phyloP scores from a whole-genome alignment of 2,113 vertebrate species.

The Opisthocomus hoazin region DNA sequence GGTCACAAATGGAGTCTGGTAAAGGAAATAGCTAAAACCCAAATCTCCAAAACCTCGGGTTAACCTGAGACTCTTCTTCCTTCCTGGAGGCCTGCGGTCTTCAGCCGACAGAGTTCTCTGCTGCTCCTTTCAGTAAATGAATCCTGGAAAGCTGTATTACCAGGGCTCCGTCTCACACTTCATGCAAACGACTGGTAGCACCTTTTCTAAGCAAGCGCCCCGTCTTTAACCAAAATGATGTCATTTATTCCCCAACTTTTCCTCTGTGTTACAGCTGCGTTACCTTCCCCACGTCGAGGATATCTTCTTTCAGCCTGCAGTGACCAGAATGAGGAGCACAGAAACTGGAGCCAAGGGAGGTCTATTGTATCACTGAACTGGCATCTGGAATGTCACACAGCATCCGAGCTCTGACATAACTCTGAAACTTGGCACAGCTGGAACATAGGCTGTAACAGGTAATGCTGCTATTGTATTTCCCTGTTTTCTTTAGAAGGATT shows the following conservation, averaged over 20 bases:
- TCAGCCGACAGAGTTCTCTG: background rate
- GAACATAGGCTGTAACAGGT: constrained; percentile 43
- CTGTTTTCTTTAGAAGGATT: constrained; percentile 46
- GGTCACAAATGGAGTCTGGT: background rate
- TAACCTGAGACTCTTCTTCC: background rate
- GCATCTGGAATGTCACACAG: constrained; percentile 40
- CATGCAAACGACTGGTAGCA: background rate
- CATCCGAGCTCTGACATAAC: constrained; percentile 27
- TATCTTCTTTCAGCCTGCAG: constrained; percentile 21
- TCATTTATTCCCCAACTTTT: background rate
- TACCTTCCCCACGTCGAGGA: constrained; percentile 14
- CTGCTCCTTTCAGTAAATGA: background rate
- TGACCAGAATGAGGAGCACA: background rate
- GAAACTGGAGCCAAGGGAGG: constrained; percentile 12
- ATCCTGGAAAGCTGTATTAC: background rate
- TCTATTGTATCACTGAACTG: background rate
- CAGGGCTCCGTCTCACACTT: background rate
- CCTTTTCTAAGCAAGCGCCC: background rate
- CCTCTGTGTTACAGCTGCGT: background rate
- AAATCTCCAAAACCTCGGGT: background rate
- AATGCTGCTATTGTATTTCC: constrained; percentile 60
- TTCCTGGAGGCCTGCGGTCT: background rate
- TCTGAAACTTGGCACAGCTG: constrained; percentile 57
- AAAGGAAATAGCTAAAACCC: background rate
- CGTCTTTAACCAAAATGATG: background rate